These are phyloP conservation scores for Kryptolebias ocellatus DNA, from an alignment of 2,797 vertebrate species.

Conservation along the genomic window DNA sequence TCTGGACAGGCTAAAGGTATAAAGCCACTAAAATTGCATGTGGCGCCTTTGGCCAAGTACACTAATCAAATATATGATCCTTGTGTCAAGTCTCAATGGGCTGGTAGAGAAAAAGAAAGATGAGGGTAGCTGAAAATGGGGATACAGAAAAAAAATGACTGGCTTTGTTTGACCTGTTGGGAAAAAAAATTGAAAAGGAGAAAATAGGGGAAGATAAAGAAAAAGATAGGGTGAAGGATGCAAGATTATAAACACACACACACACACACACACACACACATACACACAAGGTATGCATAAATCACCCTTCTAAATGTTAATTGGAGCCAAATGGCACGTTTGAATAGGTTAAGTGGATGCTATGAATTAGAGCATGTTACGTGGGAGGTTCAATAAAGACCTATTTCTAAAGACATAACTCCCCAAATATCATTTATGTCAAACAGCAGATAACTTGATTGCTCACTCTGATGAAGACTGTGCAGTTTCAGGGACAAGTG, in stretches of 20 bases:
- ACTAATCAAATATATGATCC: conserved; percentile 67
- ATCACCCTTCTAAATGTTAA: conserved; percentile 71
- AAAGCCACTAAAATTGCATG: conserved; percentile 59
- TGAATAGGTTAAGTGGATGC: conserved; percentile 69
- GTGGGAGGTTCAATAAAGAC: conserved; percentile 54
- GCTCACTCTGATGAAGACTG: conserved; percentile 25
- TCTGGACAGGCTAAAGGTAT: conserved; percentile 47
- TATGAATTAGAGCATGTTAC: conserved; percentile 42
- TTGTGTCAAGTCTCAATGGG: conserved; percentile 55
- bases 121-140: conserved; percentile 13
- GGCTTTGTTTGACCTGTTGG: conserved; percentile 23
- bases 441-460: conserved; percentile 34
- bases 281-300: conserved; percentile 45
- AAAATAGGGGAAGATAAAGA: conserved; percentile 12
- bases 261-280: not conserved
- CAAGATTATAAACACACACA: conserved; percentile 28
- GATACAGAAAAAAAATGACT: conserved; percentile 20
- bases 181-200: conserved; percentile 28
- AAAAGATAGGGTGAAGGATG: conserved; percentile 5
- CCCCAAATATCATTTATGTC: conserved; percentile 62
- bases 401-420: conserved; percentile 57
- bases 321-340: conserved; percentile 62
- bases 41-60: conserved; percentile 46
- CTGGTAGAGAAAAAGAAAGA: conserved; percentile 32
- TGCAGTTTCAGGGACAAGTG: conserved; percentile 19